Evolutionary conservation across 1,140 invertebrate genomes (phyloP).

Genomic region (Melitaea cinxia): DNA sequence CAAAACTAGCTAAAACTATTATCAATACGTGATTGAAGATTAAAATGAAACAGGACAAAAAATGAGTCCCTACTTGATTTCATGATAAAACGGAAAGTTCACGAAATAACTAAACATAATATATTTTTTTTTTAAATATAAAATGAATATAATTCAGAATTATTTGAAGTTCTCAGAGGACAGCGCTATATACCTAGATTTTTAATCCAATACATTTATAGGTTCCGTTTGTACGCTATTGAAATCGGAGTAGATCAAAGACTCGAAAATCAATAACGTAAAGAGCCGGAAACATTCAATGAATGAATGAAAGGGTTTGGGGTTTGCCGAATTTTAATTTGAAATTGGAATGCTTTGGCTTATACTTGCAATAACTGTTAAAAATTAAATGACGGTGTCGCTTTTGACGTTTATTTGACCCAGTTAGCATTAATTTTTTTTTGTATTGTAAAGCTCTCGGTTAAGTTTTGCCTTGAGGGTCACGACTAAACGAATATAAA

Average conservation of each 20-base stretch:
- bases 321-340: slow-evolving; percentile 62
- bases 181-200: not conserved
- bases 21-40: too few species aligned
- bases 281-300: slow-evolving; percentile 61
- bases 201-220: slow-evolving; percentile 11
- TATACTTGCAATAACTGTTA: slow-evolving; percentile 26
- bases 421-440: slow-evolving; percentile 39
- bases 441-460: slow-evolving; percentile 52
- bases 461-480: slow-evolving; percentile 63
- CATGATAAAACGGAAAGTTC: too few species aligned
- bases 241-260: slow-evolving; percentile 66
- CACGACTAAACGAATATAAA: slow-evolving; percentile 76
- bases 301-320: slow-evolving; percentile 58
- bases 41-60: too few species aligned
- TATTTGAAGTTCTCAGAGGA: too few species aligned
- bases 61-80: too few species aligned
- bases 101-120: too few species aligned
- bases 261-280: slow-evolving; percentile 61
- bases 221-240: slow-evolving; percentile 6
- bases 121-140: too few species aligned
- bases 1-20: too few species aligned
- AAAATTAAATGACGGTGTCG: slow-evolving; percentile 38
- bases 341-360: slow-evolving; percentile 43
- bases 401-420: slow-evolving; percentile 40
- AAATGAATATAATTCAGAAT: too few species aligned